phyloP scores from a whole-genome alignment of 2,113 vertebrate species.

The Lampris megalopsis region DNA sequence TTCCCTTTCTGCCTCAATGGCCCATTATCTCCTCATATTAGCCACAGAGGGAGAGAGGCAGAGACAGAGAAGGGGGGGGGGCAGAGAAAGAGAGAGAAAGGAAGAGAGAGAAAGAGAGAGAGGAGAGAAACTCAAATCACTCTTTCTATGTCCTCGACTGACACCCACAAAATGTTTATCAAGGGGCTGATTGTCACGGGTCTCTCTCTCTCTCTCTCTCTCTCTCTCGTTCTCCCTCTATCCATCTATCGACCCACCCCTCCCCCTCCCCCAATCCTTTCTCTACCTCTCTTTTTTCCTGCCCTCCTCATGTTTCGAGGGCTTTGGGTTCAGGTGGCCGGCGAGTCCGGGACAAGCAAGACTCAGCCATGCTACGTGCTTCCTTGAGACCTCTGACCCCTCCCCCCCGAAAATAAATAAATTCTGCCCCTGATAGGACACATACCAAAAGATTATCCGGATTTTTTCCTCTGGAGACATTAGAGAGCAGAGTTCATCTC shows the following conservation, averaged over 20 bases:
- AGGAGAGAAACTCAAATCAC: conserved; percentile 16
- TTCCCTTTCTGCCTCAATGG: conserved; percentile 47
- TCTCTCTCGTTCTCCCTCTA: conserved; percentile 4
- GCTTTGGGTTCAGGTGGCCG: conserved; percentile 48
- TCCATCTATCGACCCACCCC: not conserved
- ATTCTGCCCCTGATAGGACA: too few species aligned
- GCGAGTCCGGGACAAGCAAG: conserved; percentile 5
- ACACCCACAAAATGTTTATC: conserved; percentile 48
- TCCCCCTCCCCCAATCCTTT: conserved; percentile 7
- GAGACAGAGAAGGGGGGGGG: not conserved
- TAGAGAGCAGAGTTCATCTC: not conserved
- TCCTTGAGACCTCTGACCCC: not conserved
- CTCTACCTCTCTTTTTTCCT: conserved; percentile 8
- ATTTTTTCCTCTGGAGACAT: not conserved
- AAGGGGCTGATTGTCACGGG: conserved; percentile 59
- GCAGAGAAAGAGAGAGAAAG: not conserved
- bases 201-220: conserved; percentile 25
- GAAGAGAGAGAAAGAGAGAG: conserved; percentile 2
- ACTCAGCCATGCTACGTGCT: not conserved
- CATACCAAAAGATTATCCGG: too few species aligned
- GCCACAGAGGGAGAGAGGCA: conserved; percentile 18
- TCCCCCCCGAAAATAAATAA: too few species aligned
- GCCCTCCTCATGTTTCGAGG: conserved; percentile 51
- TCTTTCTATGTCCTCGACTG: conserved; percentile 38
- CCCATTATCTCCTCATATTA: conserved; percentile 66